phyloP scores from a whole-genome alignment of 2,797 vertebrate genomes.

The Pangasius macronema region DNA sequence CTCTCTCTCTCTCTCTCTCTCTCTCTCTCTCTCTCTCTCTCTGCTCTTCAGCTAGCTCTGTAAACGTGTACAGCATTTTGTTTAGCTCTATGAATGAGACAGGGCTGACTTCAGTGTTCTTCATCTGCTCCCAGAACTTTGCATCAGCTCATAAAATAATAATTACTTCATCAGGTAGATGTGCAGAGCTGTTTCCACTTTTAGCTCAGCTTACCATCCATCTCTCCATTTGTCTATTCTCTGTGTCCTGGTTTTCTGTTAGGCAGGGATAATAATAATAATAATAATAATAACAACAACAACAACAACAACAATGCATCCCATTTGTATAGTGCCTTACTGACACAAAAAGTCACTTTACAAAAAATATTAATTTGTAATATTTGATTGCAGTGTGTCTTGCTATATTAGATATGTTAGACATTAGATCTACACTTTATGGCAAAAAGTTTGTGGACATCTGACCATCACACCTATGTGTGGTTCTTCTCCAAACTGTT shows the following conservation, averaged over 20 bases:
- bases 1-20: slow-evolving; percentile 3
- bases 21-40: not conserved
- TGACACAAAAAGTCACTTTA: not conserved
- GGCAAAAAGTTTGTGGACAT: not conserved
- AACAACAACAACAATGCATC: not conserved
- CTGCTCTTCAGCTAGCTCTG: slow-evolving; percentile 1
- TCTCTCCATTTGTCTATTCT: too few relatives aligned
- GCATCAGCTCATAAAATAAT: not conserved
- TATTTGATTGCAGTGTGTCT: not conserved
- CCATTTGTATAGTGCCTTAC: not conserved
- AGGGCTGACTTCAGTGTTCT: not conserved
- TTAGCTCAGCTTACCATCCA: not conserved
- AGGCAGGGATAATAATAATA: not conserved
- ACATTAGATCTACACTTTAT: not conserved
- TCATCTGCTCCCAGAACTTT: slow-evolving; percentile 17
- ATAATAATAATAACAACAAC: not conserved
- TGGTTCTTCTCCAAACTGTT: not conserved
- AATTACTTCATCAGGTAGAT: not conserved
- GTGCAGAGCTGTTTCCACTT: not conserved
- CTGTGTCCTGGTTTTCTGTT: too few relatives aligned
- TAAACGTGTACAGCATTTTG: not conserved
- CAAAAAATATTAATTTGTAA: not conserved
- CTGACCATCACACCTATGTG: not conserved
- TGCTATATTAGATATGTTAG: too few relatives aligned
- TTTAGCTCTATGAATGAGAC: slow-evolving; percentile 37